phyloP scores from a whole-genome alignment of 2,113 vertebrate species.

The Synchiropus splendidus region DNA sequence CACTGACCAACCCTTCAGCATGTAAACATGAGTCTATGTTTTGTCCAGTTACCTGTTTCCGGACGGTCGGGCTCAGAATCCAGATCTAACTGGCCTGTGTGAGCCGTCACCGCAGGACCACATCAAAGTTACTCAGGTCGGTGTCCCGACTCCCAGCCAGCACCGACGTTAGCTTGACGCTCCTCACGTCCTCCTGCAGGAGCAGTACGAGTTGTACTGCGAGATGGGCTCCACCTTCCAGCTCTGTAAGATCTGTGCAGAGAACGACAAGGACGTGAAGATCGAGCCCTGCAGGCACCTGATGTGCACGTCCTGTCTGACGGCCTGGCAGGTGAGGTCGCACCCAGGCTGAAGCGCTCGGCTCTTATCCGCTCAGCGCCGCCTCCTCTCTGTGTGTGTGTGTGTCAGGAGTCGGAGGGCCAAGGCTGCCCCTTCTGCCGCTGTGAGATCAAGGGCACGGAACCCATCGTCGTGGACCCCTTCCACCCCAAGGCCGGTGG shows the following conservation, averaged over 20 bases:
- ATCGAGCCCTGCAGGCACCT: constrained; percentile 96
- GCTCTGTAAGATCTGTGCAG: constrained; percentile 96
- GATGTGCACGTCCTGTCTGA: constrained; percentile 97
- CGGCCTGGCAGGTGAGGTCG: constrained; percentile 86
- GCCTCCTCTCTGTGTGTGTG: background rate
- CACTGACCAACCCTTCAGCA: too few relatives aligned
- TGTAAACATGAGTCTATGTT: too few relatives aligned
- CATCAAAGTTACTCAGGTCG: constrained; percentile 98
- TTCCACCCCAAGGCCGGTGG: constrained; percentile 82
- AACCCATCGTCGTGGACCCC: constrained; percentile 94
- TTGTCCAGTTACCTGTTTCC: constrained; percentile 84
- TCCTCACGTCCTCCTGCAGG: constrained; percentile 56
- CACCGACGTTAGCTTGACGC: too few relatives aligned
- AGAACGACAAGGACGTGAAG: constrained; percentile 98
- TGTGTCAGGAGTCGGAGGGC: constrained; percentile 85
- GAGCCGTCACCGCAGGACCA: constrained; percentile 97
- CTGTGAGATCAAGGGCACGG: constrained; percentile 97
- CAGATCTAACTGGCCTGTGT: constrained; percentile 91
- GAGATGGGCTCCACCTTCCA: constrained; percentile 99
- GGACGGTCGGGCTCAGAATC: constrained; percentile 93
- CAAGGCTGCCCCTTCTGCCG: constrained; percentile 96
- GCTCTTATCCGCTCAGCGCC: background rate
- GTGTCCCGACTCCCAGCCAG: background rate
- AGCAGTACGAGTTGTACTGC: constrained; percentile 97
- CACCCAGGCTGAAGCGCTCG: background rate